Percentiles rank a stretch among this genome's conserved stretches.
These are phyloP conservation scores for Laothoe populi DNA, from an alignment of 2,888 invertebrate genomes.

Conservation along the genomic window DNA sequence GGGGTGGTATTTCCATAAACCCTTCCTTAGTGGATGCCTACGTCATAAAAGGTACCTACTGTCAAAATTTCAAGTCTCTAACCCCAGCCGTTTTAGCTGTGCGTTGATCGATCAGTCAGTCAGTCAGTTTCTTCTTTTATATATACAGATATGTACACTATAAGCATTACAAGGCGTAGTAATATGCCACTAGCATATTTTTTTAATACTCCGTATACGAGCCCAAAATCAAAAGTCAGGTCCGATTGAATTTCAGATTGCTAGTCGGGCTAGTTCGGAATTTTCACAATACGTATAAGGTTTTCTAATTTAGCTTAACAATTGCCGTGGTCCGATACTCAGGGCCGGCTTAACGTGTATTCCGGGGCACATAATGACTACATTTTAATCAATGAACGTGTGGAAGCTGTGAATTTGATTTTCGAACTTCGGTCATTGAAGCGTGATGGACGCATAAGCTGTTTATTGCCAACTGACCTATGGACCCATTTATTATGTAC, in stretches of 20 bases:
- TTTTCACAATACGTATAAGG: conserved; percentile 8
- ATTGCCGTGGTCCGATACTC: background rate
- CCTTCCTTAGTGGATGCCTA: no score
- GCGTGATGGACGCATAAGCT: background rate
- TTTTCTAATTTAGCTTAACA: conserved; percentile 10
- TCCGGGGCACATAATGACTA: background rate
- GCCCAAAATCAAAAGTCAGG: background rate
- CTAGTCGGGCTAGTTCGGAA: background rate
- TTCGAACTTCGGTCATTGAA: background rate
- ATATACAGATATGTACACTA: conserved; percentile 20
- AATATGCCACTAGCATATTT: no score
- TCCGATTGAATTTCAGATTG: background rate
- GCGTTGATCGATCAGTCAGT: no score
- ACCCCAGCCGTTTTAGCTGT: no score
- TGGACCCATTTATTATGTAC: background rate
- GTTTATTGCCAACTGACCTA: background rate
- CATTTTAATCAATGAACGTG: conserved; percentile 2
- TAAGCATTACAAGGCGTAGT: conserved; percentile 29
- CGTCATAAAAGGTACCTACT: no score
- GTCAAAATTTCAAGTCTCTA: no score
- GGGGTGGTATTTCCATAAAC: no score
- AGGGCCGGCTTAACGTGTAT: background rate
- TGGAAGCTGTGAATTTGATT: background rate
- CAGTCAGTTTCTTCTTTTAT: no score
- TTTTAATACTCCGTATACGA: background rate